Conservation (phyloP, 2,888 invertebrate species). For the Rhagonycha lutea region DNA sequence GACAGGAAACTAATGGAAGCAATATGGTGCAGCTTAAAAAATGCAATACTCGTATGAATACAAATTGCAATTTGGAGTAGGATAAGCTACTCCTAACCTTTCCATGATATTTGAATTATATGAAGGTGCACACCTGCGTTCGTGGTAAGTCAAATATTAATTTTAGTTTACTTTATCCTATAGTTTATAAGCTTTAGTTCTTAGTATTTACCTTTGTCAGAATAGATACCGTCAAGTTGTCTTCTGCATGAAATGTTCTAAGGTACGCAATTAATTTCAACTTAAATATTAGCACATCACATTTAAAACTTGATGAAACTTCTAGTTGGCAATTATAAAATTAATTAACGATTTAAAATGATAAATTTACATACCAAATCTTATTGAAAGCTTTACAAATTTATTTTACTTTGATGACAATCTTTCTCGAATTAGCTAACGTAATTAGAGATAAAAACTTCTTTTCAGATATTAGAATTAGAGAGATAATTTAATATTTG, state of each 20-base stretch:
- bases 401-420: background rate
- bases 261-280: background rate
- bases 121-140: conserved; percentile 20
- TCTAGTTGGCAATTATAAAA: background rate
- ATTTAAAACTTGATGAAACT: background rate
- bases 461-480: background rate
- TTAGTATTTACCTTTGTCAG: conserved; percentile 4
- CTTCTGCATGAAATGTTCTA: background rate
- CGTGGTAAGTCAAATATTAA: conserved; percentile 33
- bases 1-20: conserved; percentile 1
- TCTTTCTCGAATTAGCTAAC: background rate
- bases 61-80: conserved; percentile 8
- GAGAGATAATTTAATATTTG: background rate
- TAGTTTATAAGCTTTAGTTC: background rate
- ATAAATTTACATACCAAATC: background rate
- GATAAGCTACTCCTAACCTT: conserved; percentile 31
- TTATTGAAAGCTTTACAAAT: background rate
- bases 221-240: background rate
- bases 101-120: conserved; percentile 31
- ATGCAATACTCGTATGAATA: conserved; percentile 5
- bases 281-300: background rate
- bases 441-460: background rate
- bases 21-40: background rate
- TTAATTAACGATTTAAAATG: background rate
- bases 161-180: conserved; percentile 12